A percentile compares a stretch with the other conserved stretches of the same genome.
phyloP scores from a whole-genome alignment of 2,797 vertebrate genomes.

The Clamator glandarius region DNA sequence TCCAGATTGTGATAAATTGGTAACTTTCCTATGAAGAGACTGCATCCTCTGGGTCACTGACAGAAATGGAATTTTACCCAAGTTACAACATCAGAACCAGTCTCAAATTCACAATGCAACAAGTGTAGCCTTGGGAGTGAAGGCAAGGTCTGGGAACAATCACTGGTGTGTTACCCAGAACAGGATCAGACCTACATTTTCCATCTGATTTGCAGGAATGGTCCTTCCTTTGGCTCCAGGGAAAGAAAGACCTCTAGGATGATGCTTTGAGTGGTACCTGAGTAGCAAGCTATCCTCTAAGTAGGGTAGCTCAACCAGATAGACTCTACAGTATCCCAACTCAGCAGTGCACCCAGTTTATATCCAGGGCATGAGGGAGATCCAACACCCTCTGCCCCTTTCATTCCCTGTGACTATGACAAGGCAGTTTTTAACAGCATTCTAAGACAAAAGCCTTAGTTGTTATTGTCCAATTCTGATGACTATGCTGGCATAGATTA shows the following conservation, averaged over 20 bases:
- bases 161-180: not conserved
- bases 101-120: not conserved
- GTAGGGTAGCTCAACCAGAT: not conserved
- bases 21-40: rapidly evolving
- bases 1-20: not conserved
- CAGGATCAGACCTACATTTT: not conserved
- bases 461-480: not conserved
- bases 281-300: not conserved
- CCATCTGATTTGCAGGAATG: not conserved
- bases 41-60: not conserved
- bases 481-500: not conserved
- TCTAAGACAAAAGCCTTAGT: not conserved
- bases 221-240: not conserved
- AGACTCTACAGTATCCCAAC: not conserved
- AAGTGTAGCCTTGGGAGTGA: not conserved
- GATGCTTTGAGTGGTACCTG: not conserved
- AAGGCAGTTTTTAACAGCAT: rapidly evolving
- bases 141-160: not conserved
- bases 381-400: not conserved
- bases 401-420: not conserved
- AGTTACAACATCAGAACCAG: not conserved
- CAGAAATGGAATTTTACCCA: not conserved
- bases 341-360: not conserved
- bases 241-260: not conserved
- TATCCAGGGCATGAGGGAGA: not conserved